Evolutionary conservation across 2,888 invertebrate genomes (phyloP).

Genomic region (Notodonta ziczac): DNA sequence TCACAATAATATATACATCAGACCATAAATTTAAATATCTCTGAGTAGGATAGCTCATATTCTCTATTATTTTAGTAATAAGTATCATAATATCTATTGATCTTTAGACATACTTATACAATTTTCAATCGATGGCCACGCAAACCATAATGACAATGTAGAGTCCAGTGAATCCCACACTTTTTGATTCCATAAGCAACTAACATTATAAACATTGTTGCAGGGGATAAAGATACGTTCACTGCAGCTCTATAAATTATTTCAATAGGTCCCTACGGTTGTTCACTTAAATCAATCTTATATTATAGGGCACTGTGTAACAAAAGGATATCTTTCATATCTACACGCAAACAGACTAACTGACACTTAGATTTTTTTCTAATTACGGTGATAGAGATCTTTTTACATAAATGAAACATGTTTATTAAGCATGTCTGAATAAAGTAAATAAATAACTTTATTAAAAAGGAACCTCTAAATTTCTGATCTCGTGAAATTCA

Average conservation of each 20-base stretch:
- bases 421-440: no score
- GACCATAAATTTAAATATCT: no score
- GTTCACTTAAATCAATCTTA: conserved; percentile 36
- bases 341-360: conserved; percentile 28
- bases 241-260: conserved; percentile 5
- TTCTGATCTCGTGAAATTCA: no score
- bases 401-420: neutral
- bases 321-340: conserved; percentile 50
- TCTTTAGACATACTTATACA: no score
- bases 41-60: no score
- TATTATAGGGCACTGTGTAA: conserved; percentile 30
- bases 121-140: neutral
- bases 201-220: conserved; percentile 1
- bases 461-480: no score
- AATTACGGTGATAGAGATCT: conserved; percentile 74
- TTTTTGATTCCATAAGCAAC: neutral
- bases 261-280: conserved; percentile 24
- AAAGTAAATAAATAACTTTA: no score
- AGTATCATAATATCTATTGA: no score
- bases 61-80: no score
- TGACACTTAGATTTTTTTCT: conserved; percentile 64
- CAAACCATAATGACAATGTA: no score
- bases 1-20: no score
- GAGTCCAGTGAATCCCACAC: no score
- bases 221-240: neutral